These are phyloP conservation scores for Scaptodrosophila lebanonensis DNA, from an alignment of 1,140 invertebrate species.

Conservation along the genomic window DNA sequence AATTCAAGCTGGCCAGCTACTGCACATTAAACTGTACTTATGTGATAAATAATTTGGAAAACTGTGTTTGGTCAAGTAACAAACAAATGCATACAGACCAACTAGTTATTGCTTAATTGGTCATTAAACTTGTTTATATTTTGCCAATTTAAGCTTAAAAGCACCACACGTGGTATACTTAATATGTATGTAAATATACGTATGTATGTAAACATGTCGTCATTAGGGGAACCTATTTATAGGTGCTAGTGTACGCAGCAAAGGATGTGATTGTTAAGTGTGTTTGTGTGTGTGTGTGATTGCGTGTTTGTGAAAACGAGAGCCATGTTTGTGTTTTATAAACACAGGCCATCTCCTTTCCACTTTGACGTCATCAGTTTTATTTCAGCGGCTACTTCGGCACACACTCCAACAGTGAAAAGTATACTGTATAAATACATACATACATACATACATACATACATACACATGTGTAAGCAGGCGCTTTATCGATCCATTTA, in stretches of 20 bases:
- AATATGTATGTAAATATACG: conserved; percentile 58
- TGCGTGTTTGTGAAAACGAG: background rate
- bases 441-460: conserved; percentile 57
- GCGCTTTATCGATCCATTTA: background rate
- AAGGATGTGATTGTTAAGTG: too few relatives aligned
- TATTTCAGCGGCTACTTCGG: conserved; percentile 62
- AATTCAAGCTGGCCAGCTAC: conserved; percentile 29
- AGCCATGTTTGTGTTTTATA: too few relatives aligned
- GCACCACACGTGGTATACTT: conserved; percentile 40
- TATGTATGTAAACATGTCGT: too few relatives aligned
- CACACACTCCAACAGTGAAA: conserved; percentile 31
- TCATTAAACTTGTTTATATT: conserved; percentile 34
- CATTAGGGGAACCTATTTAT: too few relatives aligned
- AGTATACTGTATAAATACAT: conserved; percentile 24
- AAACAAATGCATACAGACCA: too few relatives aligned
- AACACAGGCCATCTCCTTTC: conserved; percentile 42
- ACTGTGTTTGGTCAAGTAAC: too few relatives aligned
- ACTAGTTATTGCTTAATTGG: too few relatives aligned
- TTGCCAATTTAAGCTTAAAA: background rate
- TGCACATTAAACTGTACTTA: conserved; percentile 10
- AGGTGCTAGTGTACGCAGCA: too few relatives aligned
- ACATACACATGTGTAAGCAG: conserved; percentile 8
- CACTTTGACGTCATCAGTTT: conserved; percentile 65
- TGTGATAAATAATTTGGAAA: conserved; percentile 16
- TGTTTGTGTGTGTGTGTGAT: conserved; percentile 3